A percentile compares a stretch with the other conserved stretches of the same genome.
phyloP scores from a whole-genome alignment of 2,888 invertebrate species.

The Trypoxylon attenuatum region DNA sequence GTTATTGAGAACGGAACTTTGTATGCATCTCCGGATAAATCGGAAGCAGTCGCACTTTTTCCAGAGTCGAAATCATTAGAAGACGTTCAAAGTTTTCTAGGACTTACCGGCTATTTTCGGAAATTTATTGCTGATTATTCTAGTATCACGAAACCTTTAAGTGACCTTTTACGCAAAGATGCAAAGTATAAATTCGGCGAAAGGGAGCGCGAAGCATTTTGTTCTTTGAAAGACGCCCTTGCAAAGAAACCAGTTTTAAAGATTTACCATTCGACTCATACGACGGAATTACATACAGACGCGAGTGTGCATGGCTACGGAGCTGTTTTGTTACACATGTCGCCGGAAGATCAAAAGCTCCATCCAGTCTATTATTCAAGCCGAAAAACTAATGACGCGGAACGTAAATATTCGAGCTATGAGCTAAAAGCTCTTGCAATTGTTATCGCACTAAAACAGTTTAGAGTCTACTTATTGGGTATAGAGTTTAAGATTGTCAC shows the following conservation, averaged over 20 bases:
- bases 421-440: conserved; percentile 12
- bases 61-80: conserved; percentile 5
- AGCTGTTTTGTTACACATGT: conserved; percentile 32
- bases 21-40: too few relatives aligned
- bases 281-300: too few relatives aligned
- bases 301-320: too few relatives aligned
- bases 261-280: too few relatives aligned
- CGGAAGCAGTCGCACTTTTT: too few relatives aligned
- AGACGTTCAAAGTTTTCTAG: conserved; percentile 24
- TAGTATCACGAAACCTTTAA: conserved; percentile 16
- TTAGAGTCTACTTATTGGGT: too few relatives aligned
- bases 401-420: conserved; percentile 13
- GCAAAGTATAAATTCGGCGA: conserved; percentile 13
- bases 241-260: conserved; percentile 40
- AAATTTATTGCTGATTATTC: conserved; percentile 19
- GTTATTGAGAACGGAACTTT: too few relatives aligned
- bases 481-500: conserved; percentile 31
- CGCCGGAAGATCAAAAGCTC: conserved; percentile 19
- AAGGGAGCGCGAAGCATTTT: conserved; percentile 11
- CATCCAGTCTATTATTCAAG: conserved; percentile 37
- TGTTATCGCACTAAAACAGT: conserved; percentile 1
- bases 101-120: conserved; percentile 24
- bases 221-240: conserved; percentile 11
- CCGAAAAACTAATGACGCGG: conserved; percentile 15
- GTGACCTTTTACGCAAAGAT: conserved; percentile 18